A percentile compares a stretch with the other conserved stretches of the same genome.
These are phyloP conservation scores for Erythrocercus mccallii DNA, from an alignment of 2,113 vertebrate species.

Conservation along the genomic window DNA sequence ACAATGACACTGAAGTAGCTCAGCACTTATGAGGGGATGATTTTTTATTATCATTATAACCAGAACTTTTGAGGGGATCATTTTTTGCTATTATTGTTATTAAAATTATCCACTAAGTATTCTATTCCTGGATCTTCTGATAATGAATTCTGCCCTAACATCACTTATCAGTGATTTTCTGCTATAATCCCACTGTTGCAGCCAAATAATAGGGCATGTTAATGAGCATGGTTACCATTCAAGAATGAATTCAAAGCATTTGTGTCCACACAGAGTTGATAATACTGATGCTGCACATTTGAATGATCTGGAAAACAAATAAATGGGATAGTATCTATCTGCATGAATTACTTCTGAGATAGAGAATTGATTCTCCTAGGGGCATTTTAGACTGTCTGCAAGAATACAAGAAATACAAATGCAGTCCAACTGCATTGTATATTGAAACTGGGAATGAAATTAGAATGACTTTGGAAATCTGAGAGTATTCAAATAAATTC, in stretches of 20 bases:
- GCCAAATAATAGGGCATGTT: neutral
- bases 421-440: neutral
- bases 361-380: neutral
- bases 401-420: neutral
- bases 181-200: neutral
- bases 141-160: neutral
- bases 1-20: neutral
- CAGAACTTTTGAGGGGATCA: accelerated
- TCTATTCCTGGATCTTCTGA: neutral
- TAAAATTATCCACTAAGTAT: neutral
- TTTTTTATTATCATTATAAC: neutral
- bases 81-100: neutral
- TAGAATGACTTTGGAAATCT: neutral
- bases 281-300: neutral
- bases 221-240: neutral
- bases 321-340: neutral
- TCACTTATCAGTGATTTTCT: neutral
- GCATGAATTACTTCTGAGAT: neutral
- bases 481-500: neutral
- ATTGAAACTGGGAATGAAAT: neutral
- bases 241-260: neutral
- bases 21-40: neutral
- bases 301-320: neutral
- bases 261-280: neutral
- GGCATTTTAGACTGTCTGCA: neutral